These are phyloP conservation scores for Oikopleura dioica DNA, from an alignment of 23 tunicate species.

Conservation along the genomic window DNA sequence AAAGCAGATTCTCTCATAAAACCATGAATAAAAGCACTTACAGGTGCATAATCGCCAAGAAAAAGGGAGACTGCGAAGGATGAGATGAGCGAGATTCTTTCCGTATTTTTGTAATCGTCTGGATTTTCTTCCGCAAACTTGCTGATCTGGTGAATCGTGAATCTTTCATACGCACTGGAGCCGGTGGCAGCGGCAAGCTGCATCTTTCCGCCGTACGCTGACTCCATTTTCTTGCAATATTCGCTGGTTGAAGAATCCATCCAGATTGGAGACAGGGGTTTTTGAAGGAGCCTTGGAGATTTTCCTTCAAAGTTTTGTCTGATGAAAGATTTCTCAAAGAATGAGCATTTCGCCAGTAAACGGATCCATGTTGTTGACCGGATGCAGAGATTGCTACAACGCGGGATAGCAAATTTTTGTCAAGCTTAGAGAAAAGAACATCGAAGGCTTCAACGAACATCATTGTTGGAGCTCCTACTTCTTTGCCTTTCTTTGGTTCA, in stretches of 20 bases:
- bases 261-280: conserved; percentile 90
- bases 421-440: no score
- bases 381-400: no score
- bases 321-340: conserved; percentile 25
- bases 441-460: no score
- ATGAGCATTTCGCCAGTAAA: no score
- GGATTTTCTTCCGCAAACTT: conserved; percentile 22
- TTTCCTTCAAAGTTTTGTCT: conserved; percentile 19
- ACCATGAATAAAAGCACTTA: no score
- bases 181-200: conserved; percentile 40
- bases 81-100: conserved; percentile 71
- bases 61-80: conserved; percentile 54
- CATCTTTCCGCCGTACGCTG: conserved; percentile 31
- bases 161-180: conserved; percentile 68
- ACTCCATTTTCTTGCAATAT: conserved; percentile 50
- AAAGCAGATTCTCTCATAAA: no score
- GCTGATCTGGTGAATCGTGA: conserved; percentile 57
- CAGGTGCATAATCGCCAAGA: conserved; percentile 52
- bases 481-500: no score
- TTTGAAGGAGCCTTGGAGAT: conserved; percentile 23
- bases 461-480: no score
- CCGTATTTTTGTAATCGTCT: conserved; percentile 38
- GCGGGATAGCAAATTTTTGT: no score
- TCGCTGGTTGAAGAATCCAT: conserved; percentile 72
- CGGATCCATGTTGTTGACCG: no score